A percentile compares a stretch with the other conserved stretches of the same genome.
Evolutionary conservation across 2,113 vertebrate genomes (phyloP).

Genomic region (Psophia crepitans): DNA sequence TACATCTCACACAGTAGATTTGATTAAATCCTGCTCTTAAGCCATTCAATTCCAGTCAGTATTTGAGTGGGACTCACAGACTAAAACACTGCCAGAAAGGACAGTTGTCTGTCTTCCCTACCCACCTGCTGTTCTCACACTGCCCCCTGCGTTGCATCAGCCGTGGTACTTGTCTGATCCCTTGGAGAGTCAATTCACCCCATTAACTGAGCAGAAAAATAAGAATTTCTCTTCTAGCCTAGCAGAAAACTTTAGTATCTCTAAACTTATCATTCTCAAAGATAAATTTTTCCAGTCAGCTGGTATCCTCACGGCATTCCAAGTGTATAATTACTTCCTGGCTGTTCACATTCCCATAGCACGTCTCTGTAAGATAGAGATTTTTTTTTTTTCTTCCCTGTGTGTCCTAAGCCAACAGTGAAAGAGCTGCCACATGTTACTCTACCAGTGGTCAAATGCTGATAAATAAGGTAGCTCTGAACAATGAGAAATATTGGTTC

Average conservation of each 20-base stretch:
- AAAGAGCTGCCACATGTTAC: not conserved
- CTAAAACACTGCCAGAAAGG: not conserved
- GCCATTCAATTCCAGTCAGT: not conserved
- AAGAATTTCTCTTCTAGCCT: not conserved
- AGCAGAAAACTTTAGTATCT: not conserved
- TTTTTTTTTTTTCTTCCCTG: not conserved
- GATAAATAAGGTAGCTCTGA: not conserved
- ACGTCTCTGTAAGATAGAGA: not conserved
- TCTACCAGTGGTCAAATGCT: not conserved
- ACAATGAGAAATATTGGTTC: not conserved
- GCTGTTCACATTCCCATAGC: not conserved
- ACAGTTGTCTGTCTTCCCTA: not conserved
- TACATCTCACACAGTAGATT: not conserved
- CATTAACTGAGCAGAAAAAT: not conserved
- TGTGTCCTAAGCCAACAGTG: not conserved
- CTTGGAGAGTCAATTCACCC: not conserved
- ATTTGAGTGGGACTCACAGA: not conserved
- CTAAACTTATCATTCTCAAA: not conserved
- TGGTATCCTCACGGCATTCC: not conserved
- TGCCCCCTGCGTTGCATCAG: accelerated
- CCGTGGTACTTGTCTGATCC: not conserved
- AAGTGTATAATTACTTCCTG: not conserved
- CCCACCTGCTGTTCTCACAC: not conserved
- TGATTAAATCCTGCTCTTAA: not conserved
- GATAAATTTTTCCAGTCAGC: not conserved